Conservation (phyloP, 2,113 vertebrate genomes). For the Gracilinanus agilis region DNA sequence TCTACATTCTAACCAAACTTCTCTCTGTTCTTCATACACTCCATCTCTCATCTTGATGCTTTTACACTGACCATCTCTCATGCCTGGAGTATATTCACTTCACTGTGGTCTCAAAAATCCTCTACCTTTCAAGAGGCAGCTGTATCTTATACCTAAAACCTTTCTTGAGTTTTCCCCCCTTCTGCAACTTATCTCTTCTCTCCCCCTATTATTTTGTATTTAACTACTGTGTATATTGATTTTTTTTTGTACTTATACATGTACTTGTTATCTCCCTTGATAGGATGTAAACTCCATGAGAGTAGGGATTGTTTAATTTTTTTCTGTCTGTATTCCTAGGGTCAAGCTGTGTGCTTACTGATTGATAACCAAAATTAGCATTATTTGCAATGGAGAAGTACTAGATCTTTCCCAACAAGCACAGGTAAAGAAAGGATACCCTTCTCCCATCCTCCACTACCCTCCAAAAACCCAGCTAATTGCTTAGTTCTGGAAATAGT, state of each 20-base stretch:
- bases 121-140: too few relatives aligned
- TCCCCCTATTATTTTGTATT: background rate
- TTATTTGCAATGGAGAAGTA: background rate
- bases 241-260: background rate
- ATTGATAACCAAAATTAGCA: background rate
- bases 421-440: background rate
- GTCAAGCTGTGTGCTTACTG: background rate
- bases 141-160: background rate
- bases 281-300: background rate
- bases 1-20: too few relatives aligned
- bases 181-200: background rate
- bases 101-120: too few relatives aligned
- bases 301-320: background rate
- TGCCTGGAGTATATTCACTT: background rate
- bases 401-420: background rate
- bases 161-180: background rate
- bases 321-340: background rate
- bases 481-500: background rate
- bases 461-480: background rate
- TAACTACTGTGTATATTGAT: background rate
- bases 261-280: background rate
- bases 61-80: too few relatives aligned
- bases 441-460: too few relatives aligned
- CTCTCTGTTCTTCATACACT: too few relatives aligned
- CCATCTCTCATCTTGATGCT: too few relatives aligned